These are phyloP conservation scores for Holothuria leucospilota DNA, from an alignment of 53 echinoderm and acorn worm genomes.

Conservation along the genomic window DNA sequence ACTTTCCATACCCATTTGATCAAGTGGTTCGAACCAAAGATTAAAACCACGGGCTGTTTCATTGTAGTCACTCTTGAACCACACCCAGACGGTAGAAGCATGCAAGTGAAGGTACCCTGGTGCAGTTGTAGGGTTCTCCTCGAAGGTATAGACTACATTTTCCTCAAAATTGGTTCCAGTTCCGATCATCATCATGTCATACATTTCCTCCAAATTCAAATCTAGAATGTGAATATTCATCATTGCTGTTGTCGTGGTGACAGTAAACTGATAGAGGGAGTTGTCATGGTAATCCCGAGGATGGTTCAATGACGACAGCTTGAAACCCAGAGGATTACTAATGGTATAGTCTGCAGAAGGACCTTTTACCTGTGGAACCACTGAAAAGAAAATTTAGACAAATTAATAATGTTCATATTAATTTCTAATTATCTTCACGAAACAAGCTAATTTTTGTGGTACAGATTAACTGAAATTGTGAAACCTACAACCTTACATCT, in stretches of 20 bases:
- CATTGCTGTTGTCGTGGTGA: conserved; percentile 43
- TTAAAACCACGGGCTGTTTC: conserved; percentile 58
- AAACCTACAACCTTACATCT: too few relatives aligned
- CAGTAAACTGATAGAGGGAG: conserved; percentile 55
- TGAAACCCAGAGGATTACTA: conserved; percentile 25
- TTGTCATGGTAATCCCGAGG: conserved; percentile 61
- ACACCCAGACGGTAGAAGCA: conserved; percentile 51
- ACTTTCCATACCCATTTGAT: too few relatives aligned
- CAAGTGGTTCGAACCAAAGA: conserved; percentile 49
- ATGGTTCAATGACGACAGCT: conserved; percentile 61
- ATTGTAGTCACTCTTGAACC: conserved; percentile 65
- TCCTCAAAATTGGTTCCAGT: conserved; percentile 28
- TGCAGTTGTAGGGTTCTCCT: conserved; percentile 25
- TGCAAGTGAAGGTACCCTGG: background rate
- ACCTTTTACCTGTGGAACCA: conserved; percentile 43
- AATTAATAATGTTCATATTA: background rate
- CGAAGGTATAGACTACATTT: conserved; percentile 7
- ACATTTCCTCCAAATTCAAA: conserved; percentile 66
- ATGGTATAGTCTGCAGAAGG: conserved; percentile 29
- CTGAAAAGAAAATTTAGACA: conserved; percentile 22
- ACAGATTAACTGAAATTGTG: too few relatives aligned
- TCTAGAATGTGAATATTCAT: conserved; percentile 54
- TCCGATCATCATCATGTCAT: conserved; percentile 71
- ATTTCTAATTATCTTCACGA: too few relatives aligned
- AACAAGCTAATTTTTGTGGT: too few relatives aligned